These are phyloP conservation scores for mouse (Mus musculus) DNA, from an alignment of 2,113 vertebrate genomes.

Conservation along the genomic window GRCm39 chr10:108256001-108256500, in stretches of 20 bases:
- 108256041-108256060: neutral
- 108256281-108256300: constrained; percentile 7
- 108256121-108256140: constrained; percentile 46
- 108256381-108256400: too few species aligned
- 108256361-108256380: too few species aligned
- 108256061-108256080: neutral
- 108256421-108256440: neutral
- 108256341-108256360: neutral
- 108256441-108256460: neutral
- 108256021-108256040: neutral
- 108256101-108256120: neutral
- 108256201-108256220: neutral
- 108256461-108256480: constrained; percentile 26
- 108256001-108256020: neutral
- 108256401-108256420: neutral
- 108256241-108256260: constrained; percentile 11
- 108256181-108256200: neutral
- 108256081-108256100: neutral
- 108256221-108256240: neutral
- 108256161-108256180: neutral
- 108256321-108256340: constrained; percentile 15
- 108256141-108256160: constrained; percentile 46
- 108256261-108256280: neutral
- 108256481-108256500: neutral
- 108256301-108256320: constrained; percentile 28